Evolutionary conservation across 2,113 vertebrate species (phyloP), one percentile per base, ranked within the genome.

Genomic region (Piliocolobus tephrosceles): DNA sequence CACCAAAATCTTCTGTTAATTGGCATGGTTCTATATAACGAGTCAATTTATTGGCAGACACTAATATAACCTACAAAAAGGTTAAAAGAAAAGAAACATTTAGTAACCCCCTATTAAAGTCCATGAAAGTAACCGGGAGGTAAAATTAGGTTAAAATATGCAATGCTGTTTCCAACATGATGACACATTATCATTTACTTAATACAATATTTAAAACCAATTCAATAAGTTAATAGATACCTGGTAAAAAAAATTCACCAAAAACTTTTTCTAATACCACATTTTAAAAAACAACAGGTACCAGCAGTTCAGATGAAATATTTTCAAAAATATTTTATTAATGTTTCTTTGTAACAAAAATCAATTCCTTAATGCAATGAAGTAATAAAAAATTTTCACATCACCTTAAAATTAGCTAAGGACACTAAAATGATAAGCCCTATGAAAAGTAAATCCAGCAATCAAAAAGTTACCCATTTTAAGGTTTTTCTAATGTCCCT

Each of bases 21-120:
- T 99, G 99, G 95, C 99, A 99, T 1, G 99, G 99, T 86, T 99
- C 99, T 96, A 99, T 99, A 88, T 99, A 99, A 72, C 99, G 99
- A 0, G 99, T 99, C 97, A 99, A 98, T 94, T 99, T 99, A 98
- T 99, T 99, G 95, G 99, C 99, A 76, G 99, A 99, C 40, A 99
- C 99, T 98, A 99, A 99, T 98, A 99, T 99, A 98, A 99, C 99
- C 99, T 99, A 99, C 32, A 98, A 97, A 25, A 76, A 80, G 9
- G 52, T 61, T 96, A 83, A 84, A 8, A 64, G 61, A 96, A 83
- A 84, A 8, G 61, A 83, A 55, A 78, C 3, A 47, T 23, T 95
- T 73, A 96, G 45, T 58, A 90, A 97, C 64, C 5, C 64, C 92
- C 1, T 68, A 45, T 78, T 96, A 88, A 90, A 22, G 8, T 78